Evolutionary conservation across 2,797 vertebrate genomes (phyloP).

Genomic region (Thaleichthys pacificus): DNA sequence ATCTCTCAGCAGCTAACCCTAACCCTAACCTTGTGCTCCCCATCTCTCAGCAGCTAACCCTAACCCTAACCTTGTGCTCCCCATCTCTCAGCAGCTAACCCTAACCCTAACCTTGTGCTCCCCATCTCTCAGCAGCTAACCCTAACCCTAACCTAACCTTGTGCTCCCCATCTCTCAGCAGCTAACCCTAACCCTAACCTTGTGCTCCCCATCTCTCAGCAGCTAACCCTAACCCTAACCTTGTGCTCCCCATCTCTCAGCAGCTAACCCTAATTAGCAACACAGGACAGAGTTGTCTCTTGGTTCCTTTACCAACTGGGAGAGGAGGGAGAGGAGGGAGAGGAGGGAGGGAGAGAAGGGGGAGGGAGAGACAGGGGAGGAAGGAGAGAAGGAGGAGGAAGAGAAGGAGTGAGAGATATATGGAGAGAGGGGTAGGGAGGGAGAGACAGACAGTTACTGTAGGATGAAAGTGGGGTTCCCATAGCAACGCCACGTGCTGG

Average conservation of each 20-base stretch:
- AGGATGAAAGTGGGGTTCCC: slow-evolving; percentile 36
- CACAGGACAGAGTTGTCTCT: not conserved
- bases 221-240: slow-evolving; percentile 17
- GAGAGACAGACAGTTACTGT: slow-evolving; percentile 12
- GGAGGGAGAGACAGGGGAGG: no score
- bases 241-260: not conserved
- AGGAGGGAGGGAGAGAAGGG: no score
- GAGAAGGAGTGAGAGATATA: no score
- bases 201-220: not conserved
- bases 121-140: not conserved
- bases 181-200: slow-evolving; percentile 7
- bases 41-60: not conserved
- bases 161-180: not conserved
- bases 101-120: no score
- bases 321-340: no score
- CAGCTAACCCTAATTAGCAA: slow-evolving; percentile 8
- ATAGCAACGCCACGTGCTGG: slow-evolving; percentile 46
- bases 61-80: no score
- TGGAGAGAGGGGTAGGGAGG: not conserved
- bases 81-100: not conserved
- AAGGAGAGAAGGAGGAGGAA: no score
- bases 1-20: not conserved
- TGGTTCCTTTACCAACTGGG: not conserved
- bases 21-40: no score
- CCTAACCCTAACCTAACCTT: no score